Evolutionary conservation across 2,888 invertebrate species (phyloP).

Genomic region (Hyles lineata): DNA sequence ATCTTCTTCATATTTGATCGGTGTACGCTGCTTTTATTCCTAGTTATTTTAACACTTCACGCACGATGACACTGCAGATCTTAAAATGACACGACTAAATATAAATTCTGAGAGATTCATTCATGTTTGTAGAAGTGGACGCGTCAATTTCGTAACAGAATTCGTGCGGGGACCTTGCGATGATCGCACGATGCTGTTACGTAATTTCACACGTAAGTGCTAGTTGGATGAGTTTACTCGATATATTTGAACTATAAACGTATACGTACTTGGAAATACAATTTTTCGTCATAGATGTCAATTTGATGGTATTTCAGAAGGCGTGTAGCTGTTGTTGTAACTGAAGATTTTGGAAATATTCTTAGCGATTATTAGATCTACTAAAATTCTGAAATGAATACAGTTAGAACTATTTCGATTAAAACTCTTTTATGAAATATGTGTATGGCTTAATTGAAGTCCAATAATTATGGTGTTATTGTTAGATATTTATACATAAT

Average conservation of each 20-base stretch:
- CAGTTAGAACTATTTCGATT: too few species aligned
- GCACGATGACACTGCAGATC: background rate
- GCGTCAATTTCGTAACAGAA: constrained; percentile 23
- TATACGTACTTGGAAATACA: background rate
- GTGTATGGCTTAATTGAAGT: too few species aligned
- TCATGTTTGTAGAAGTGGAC: constrained; percentile 8
- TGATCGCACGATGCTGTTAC: constrained; percentile 7
- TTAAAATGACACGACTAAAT: background rate
- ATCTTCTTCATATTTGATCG: too few species aligned
- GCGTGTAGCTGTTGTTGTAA: background rate
- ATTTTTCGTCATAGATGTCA: background rate
- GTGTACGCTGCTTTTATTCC: too few species aligned
- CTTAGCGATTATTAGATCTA: too few species aligned
- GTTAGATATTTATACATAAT: too few species aligned
- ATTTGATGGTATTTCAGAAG: background rate
- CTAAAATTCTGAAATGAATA: too few species aligned
- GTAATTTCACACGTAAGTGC: constrained; percentile 12
- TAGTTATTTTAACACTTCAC: too few species aligned
- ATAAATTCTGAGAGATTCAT: constrained; percentile 17
- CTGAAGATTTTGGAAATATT: too few species aligned
- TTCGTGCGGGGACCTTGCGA: constrained; percentile 28
- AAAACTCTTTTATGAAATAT: too few species aligned
- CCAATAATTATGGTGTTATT: too few species aligned
- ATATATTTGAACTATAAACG: constrained; percentile 11
- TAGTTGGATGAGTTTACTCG: constrained; percentile 19